Percentiles rank a stretch among this genome's conserved stretches.
Conservation (phyloP, 2,888 invertebrate genomes). For the Clitarchus hookeri region DNA sequence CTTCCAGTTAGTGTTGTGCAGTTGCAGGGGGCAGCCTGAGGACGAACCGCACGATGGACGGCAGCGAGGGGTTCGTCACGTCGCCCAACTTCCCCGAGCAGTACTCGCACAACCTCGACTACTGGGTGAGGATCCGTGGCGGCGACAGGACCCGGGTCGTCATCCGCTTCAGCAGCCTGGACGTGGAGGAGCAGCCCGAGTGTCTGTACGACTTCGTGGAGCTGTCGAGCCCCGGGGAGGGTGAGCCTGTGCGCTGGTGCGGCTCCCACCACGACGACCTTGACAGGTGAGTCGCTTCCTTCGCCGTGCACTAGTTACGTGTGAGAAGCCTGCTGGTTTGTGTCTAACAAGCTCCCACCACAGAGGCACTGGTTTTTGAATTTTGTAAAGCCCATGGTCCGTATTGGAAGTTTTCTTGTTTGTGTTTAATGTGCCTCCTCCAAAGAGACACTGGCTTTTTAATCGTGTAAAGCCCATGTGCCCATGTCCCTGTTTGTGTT, state of each 20-base stretch:
- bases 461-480: too few relatives aligned
- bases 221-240: conserved; percentile 55
- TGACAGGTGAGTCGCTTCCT: conserved; percentile 51
- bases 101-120: conserved; percentile 75
- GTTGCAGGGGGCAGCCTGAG: conserved; percentile 56
- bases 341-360: too few relatives aligned
- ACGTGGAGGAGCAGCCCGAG: conserved; percentile 74
- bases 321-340: too few relatives aligned
- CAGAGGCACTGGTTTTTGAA: too few relatives aligned
- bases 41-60: conserved; percentile 69
- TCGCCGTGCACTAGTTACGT: too few relatives aligned
- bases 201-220: conserved; percentile 81
- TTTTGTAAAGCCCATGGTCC: too few relatives aligned
- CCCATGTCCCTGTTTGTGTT: too few relatives aligned
- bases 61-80: conserved; percentile 65
- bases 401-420: too few relatives aligned
- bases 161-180: conserved; percentile 69
- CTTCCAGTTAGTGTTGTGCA: conserved; percentile 25
- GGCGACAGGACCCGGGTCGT: conserved; percentile 69
- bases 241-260: conserved; percentile 58
- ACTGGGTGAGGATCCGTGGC: conserved; percentile 69
- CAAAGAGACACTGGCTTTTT: too few relatives aligned
- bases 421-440: too few relatives aligned
- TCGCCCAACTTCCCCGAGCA: conserved; percentile 72
- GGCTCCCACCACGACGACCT: conserved; percentile 60